Evolutionary conservation across 2,888 invertebrate species (phyloP), one percentile per base, ranked within the genome.

Genomic region (Darwinula stevensoni): DNA sequence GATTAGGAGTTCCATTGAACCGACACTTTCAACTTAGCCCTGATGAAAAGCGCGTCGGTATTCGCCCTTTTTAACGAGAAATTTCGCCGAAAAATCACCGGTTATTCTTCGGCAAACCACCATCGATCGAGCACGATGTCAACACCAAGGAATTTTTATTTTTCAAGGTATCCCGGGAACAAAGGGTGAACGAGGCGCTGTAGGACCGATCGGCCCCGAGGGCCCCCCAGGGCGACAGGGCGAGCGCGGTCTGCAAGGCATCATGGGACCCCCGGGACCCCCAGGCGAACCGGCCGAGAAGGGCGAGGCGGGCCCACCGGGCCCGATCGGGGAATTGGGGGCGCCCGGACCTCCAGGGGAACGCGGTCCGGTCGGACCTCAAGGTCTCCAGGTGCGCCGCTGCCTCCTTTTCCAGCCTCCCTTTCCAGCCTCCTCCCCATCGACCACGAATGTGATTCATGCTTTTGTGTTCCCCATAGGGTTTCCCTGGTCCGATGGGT

Each of bases 211-310:
- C 17, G 76, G 78, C 4, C 67, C 68, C 11, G 74, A 73, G 51
- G 78, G 78, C 34, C 65, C 69, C 15, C 52, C 65, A 42, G 75
- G 74, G 55, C 59, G 62, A 35, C 61, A 60, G 47, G 74, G 76
- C 37, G 72, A 73, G 44, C 63, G 73, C 45, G 75, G 75, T 1
- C 62, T 61, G 0, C 68, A 67, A 46, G 76, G 76, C n/a, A 59
- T 62, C 12, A 50, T 68, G 14, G 75, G 75, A 3, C 65, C 67
- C 1, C 56, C 60, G 1, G 76, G 76, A 2, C 66, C 70, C 2
- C 70, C 71, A 0, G 76, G 76, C 12, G 75, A 75, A 49, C 65
- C 70, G 29, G 75, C 69, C 0, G 73, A 74, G 48, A 55, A 73
- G 43, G 74, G 75, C 14, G 73, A 73, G 42, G 58, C 67, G 1